phyloP scores from a whole-genome alignment of 2,113 vertebrate genomes.

The Amphilophus citrinellus region DNA sequence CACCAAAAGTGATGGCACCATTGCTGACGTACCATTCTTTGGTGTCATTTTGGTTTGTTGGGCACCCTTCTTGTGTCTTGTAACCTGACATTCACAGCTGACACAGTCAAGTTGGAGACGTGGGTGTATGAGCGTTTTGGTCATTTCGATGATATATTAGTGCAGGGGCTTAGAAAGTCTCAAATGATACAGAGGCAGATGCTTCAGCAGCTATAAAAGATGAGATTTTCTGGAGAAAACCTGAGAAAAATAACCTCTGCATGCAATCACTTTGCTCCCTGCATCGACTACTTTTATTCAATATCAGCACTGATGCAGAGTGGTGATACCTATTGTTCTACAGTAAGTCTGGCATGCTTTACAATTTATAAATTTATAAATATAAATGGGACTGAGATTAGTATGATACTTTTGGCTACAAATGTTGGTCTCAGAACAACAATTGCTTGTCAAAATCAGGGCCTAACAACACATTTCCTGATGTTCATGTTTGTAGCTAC shows the following conservation, averaged over 20 bases:
- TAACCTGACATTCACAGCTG: neutral
- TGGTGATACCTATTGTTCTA: neutral
- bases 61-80: neutral
- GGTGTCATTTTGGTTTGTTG: neutral
- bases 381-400: neutral
- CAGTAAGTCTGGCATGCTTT: neutral
- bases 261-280: neutral
- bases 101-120: neutral
- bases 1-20: fast-evolving
- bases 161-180: neutral
- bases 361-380: neutral
- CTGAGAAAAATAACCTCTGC: neutral
- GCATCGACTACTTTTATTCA: neutral
- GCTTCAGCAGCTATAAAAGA: neutral
- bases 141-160: neutral
- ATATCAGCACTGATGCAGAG: neutral
- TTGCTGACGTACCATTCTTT: neutral
- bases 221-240: neutral
- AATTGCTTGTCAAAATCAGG: neutral
- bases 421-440: neutral
- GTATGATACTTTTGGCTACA: neutral
- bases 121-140: no score
- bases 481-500: neutral
- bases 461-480: neutral
- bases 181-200: fast-evolving